A percentile compares a stretch with the other conserved stretches of the same genome.
These are phyloP conservation scores for Epinephelus malabaricus DNA, from an alignment of 2,797 vertebrate species.

Conservation along the genomic window DNA sequence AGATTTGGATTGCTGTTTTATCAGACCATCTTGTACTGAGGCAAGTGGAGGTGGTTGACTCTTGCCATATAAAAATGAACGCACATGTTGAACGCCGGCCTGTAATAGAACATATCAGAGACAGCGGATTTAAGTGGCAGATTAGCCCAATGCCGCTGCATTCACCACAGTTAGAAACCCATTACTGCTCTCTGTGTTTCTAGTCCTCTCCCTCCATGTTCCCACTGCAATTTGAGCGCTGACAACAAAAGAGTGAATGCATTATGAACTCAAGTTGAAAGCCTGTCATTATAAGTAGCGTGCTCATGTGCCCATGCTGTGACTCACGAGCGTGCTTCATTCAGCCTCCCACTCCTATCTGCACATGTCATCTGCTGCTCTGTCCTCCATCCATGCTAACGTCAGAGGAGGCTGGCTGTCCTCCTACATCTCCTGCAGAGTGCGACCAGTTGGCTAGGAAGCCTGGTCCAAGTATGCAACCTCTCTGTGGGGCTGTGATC, in stretches of 20 bases:
- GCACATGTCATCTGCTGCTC: constrained; percentile 82
- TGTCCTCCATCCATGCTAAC: constrained; percentile 68
- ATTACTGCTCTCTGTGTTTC: constrained; percentile 38
- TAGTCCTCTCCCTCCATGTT: constrained; percentile 42
- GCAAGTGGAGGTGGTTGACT: constrained; percentile 15
- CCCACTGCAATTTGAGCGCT: constrained; percentile 46
- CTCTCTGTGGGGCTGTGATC: constrained; percentile 63
- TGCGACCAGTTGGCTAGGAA: constrained; percentile 54
- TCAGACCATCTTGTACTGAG: neutral
- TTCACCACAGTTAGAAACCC: constrained; percentile 36
- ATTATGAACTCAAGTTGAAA: constrained; percentile 77
- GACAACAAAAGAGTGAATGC: constrained; percentile 62
- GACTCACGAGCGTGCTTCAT: constrained; percentile 75
- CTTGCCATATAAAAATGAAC: constrained; percentile 24
- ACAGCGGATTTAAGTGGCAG: neutral
- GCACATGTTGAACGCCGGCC: constrained; percentile 26
- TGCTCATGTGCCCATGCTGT: constrained; percentile 75
- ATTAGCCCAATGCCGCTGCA: constrained; percentile 17
- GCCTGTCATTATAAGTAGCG: constrained; percentile 77
- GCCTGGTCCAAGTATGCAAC: constrained; percentile 53
- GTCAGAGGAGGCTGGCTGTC: constrained; percentile 74
- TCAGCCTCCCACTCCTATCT: constrained; percentile 83
- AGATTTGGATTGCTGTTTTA: neutral
- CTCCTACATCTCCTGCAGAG: constrained; percentile 66
- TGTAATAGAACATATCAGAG: neutral